Evolutionary conservation across 2,113 vertebrate genomes (phyloP).

Genomic region (Nothoprocta pentlandii): DNA sequence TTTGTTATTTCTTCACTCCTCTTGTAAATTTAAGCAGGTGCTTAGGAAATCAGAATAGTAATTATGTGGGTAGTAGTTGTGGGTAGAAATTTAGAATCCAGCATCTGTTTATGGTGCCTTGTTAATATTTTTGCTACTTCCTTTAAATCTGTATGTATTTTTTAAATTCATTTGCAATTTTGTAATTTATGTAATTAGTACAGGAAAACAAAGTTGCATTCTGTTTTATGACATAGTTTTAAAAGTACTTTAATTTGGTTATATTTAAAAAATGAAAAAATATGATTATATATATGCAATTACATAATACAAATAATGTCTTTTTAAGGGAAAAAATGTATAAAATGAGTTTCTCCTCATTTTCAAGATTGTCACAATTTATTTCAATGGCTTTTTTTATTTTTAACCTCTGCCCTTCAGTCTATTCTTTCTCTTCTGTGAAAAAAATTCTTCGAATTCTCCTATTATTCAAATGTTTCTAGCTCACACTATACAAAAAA

Average conservation of each 20-base stretch:
- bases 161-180: fast-evolving
- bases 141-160: neutral
- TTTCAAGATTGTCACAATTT: neutral
- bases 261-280: neutral
- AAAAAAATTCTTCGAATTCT: neutral
- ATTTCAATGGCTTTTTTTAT: neutral
- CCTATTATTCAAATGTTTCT: neutral
- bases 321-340: neutral
- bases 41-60: neutral
- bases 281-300: neutral
- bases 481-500: neutral
- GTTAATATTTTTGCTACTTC: neutral
- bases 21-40: neutral
- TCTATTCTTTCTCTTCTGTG: neutral
- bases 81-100: neutral
- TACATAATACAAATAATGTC: neutral
- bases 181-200: neutral
- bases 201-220: neutral
- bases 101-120: neutral
- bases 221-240: neutral
- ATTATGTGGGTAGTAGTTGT: neutral
- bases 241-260: neutral
- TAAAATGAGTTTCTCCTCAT: neutral
- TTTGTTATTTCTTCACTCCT: neutral
- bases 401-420: neutral